Base-by-base conservation (phyloP, 2,888 invertebrate species). In the Exocentrus adspersus region DNA sequence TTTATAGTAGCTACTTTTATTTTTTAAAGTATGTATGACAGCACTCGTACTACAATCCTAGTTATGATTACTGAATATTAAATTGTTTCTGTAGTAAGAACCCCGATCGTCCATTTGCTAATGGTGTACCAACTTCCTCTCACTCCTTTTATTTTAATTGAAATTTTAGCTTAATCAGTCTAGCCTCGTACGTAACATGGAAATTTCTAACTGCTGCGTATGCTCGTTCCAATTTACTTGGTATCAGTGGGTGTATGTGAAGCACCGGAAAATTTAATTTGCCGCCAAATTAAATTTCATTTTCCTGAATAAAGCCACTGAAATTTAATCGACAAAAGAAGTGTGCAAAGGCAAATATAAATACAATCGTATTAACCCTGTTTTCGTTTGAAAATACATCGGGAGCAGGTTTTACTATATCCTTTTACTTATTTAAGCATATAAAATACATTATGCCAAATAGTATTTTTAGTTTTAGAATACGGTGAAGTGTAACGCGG, bases 341-440 rank as follows among this genome's bases (percentile, higher is more conserved):
- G 28, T 28, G 32, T 37, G 19, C 9, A 37, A 37, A 37, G 14
- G 51, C 51, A 51, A 51, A 51, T 59, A 59, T 43, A 51, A 59
- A 59, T 41, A 42, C 59, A 51, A 59, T 51, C 24, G 51, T 51
- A 17, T n/a, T 3, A 17, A 16, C 30, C 45, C 58, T 37, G 14
- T 37, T 51, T 45, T 30, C 16, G 59, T 50, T 21, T 59, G 51
- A 51, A 59, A 42, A 51, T 51, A 21, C 12, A 28, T 24, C 30
- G 30, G 30, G 24, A 51, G 43, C 14, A 48, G 30, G 28, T 59
- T 30, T 51, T 42, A n/a, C n/a, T 24, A 12, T 41, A 24, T 57
- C 20, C 30, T 28, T 42, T n/a, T 20, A 16, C 30, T 37, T 32
- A 48, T 32, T 16, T 17, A 32, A 30, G n/a, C n/a, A n/a, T n/a